Evolutionary conservation across 1,140 invertebrate genomes (phyloP).

Genomic region (Sarcophaga peregrina): DNA sequence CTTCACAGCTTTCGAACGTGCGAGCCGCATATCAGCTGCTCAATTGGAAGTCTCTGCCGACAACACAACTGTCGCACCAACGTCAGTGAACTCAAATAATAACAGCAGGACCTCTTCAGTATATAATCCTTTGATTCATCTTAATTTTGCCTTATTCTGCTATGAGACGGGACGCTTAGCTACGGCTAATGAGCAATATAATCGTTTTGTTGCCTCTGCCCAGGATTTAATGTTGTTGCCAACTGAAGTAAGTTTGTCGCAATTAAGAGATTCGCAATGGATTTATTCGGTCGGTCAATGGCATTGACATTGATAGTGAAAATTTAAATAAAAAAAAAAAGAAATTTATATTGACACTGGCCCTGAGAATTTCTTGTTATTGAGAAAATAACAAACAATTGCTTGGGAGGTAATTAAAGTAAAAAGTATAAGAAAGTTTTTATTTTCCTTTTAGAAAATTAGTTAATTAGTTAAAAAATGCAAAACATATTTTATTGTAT

Average conservation of each 20-base stretch:
- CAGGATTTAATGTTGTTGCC: conserved; percentile 61
- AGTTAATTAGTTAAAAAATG: no score
- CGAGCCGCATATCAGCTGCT: conserved; percentile 29
- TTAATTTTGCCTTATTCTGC: conserved; percentile 63
- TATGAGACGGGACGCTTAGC: conserved; percentile 58
- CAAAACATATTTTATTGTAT: no score
- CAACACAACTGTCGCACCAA: neutral
- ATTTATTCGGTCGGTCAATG: conserved; percentile 47
- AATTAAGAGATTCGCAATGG: conserved; percentile 53
- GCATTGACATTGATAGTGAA: conserved; percentile 42
- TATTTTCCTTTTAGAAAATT: no score
- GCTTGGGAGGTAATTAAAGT: no score
- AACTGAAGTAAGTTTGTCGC: conserved; percentile 61
- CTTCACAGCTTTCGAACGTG: conserved; percentile 64
- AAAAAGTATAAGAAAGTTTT: no score
- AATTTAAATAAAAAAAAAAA: conserved; percentile 29
- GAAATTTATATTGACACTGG: no score
- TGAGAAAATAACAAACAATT: no score
- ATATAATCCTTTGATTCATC: conserved; percentile 59
- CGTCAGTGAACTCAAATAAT: neutral
- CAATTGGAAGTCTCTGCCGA: neutral
- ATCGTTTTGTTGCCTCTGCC: conserved; percentile 56
- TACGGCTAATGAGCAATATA: conserved; percentile 58
- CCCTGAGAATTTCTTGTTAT: no score
- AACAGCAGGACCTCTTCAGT: neutral